Evolutionary conservation across 1,140 invertebrate species (phyloP).

Genomic region (Eueides isabella): DNA sequence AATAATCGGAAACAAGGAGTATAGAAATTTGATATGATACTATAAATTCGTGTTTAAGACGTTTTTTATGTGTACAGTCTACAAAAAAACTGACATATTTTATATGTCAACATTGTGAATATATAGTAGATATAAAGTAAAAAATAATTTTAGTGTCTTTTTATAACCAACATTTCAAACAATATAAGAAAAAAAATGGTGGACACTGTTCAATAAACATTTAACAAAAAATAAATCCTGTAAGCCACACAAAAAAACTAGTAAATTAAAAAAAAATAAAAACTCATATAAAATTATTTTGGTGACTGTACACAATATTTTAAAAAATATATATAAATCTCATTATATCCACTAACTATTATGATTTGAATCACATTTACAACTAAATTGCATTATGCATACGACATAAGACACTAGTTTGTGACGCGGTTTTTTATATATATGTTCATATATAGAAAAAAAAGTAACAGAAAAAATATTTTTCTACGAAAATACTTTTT

Average conservation of each 20-base stretch:
- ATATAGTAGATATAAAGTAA: not conserved
- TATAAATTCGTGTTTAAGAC: conserved; percentile 65
- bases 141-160: not conserved
- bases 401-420: conserved; percentile 30
- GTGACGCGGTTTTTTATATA: conserved; percentile 17
- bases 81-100: conserved; percentile 17
- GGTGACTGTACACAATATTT: conserved; percentile 7
- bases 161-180: not conserved
- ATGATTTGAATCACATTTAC: not conserved
- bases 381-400: conserved; percentile 27
- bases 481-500: not conserved
- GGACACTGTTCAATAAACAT: too few species aligned
- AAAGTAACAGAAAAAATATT: not conserved
- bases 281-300: not conserved
- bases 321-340: conserved; percentile 19
- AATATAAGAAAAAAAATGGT: not conserved
- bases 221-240: too few species aligned
- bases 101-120: not conserved
- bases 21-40: conserved; percentile 65
- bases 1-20: conserved; percentile 23
- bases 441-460: not conserved
- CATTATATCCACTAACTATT: conserved; percentile 12
- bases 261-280: conserved; percentile 10
- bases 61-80: conserved; percentile 35
- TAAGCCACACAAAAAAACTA: too few species aligned